Evolutionary conservation across 1,140 invertebrate species (phyloP).

Genomic region (Myzus persicae): DNA sequence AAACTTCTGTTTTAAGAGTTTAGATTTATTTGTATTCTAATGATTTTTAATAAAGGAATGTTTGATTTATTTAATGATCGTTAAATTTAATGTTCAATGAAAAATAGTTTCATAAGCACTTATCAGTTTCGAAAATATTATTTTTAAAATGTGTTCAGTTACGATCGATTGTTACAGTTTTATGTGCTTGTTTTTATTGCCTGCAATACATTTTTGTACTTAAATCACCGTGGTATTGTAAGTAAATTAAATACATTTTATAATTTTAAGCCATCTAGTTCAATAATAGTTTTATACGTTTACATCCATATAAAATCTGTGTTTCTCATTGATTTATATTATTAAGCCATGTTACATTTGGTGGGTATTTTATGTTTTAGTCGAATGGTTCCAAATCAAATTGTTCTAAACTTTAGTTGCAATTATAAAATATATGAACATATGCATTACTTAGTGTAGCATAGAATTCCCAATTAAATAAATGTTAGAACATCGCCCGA

Average conservation of each 20-base stretch:
- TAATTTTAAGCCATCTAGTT: not conserved
- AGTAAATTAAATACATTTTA: not conserved
- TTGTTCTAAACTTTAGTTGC: not conserved
- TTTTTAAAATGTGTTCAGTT: not conserved
- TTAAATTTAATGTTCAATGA: not conserved
- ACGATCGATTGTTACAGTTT: not conserved
- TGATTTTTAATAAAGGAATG: not conserved
- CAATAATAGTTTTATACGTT: not conserved
- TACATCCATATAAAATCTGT: not conserved
- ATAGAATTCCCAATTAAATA: not conserved
- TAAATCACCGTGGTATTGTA: not conserved
- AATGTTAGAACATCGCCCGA: too few species aligned
- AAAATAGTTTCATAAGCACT: not conserved
- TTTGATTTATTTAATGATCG: not conserved
- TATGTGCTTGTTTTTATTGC: not conserved
- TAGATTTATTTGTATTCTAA: not conserved
- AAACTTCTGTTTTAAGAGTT: not conserved
- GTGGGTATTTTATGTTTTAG: not conserved
- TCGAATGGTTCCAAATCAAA: not conserved
- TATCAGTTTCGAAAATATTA: not conserved
- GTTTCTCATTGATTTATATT: not conserved
- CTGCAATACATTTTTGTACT: not conserved
- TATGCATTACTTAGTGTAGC: not conserved
- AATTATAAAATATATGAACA: not conserved
- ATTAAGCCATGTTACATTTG: not conserved